phyloP scores from a whole-genome alignment of 2,888 invertebrate genomes.

The Rotaria magnacalcarata region DNA sequence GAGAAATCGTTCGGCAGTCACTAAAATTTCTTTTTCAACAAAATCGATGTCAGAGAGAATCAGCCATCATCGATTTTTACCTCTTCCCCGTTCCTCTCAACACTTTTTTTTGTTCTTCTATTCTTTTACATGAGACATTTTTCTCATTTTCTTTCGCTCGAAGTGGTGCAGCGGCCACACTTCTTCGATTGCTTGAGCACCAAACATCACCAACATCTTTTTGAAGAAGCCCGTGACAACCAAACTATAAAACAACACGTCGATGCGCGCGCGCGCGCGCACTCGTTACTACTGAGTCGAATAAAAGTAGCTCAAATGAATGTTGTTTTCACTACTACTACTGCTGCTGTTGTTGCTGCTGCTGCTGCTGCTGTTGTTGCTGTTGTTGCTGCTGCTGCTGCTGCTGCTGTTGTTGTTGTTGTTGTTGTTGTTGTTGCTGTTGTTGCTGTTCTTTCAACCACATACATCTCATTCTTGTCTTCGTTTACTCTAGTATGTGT shows the following conservation, averaged over 20 bases:
- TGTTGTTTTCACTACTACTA: no score
- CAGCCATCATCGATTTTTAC: neutral
- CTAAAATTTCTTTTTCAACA: neutral
- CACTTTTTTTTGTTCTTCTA: neutral
- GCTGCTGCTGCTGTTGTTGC: neutral
- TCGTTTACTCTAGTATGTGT: neutral
- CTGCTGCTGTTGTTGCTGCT: no score
- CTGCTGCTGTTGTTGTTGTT: no score
- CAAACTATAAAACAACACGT: neutral
- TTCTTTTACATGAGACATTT: neutral
- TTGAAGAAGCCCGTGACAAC: conserved; percentile 3
- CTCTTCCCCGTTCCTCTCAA: neutral
- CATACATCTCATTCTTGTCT: neutral
- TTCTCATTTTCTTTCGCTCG: neutral
- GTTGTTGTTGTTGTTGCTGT: no score
- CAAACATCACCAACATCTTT: neutral
- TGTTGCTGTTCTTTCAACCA: neutral
- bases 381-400: neutral
- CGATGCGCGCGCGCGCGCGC: neutral
- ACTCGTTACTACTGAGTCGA: neutral
- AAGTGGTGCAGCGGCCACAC: neutral
- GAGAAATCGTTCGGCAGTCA: neutral
- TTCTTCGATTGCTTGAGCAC: neutral
- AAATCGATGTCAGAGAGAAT: conserved; percentile 18
- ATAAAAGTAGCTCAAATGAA: neutral